Conservation (phyloP, 2,888 invertebrate species). For the Stenolophus ochropezus region DNA sequence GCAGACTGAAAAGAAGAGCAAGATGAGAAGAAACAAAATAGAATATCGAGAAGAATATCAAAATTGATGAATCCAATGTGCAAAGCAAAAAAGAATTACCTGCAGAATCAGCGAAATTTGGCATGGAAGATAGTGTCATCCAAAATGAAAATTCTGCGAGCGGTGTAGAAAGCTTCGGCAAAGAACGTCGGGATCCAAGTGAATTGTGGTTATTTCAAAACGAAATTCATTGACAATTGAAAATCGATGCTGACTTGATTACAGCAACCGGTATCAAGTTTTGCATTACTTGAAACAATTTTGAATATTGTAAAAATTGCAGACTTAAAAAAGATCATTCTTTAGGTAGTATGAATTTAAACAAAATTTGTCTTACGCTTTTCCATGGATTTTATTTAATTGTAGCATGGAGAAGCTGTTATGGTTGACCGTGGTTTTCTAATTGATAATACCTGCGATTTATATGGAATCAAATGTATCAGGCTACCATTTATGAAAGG, state of each 20-base stretch:
- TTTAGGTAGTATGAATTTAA: not conserved
- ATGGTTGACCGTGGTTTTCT: not conserved
- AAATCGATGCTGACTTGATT: not conserved
- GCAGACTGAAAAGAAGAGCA: not conserved
- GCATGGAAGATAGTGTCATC: not conserved
- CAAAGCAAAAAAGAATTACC: not conserved
- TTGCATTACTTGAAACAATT: not conserved
- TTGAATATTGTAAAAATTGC: not conserved
- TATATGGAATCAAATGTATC: not conserved
- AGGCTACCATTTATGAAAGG: not conserved
- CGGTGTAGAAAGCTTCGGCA: not conserved
- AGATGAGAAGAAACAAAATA: not conserved
- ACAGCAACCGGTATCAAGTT: not conserved
- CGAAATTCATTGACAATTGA: not conserved
- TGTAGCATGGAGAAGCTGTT: not conserved
- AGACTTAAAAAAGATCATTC: not conserved
- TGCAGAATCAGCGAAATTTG: not conserved
- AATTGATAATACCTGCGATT: not conserved
- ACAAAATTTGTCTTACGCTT: constrained; percentile 3
- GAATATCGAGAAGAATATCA: too few species aligned
- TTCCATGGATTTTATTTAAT: not conserved
- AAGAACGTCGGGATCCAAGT: not conserved
- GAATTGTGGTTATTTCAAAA: not conserved
- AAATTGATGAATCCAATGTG: not conserved
- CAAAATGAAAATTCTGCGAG: not conserved